Evolutionary conservation across 1,140 invertebrate genomes (phyloP), one percentile per base, ranked within the genome.

Genomic region (Bicyclus anynana): DNA sequence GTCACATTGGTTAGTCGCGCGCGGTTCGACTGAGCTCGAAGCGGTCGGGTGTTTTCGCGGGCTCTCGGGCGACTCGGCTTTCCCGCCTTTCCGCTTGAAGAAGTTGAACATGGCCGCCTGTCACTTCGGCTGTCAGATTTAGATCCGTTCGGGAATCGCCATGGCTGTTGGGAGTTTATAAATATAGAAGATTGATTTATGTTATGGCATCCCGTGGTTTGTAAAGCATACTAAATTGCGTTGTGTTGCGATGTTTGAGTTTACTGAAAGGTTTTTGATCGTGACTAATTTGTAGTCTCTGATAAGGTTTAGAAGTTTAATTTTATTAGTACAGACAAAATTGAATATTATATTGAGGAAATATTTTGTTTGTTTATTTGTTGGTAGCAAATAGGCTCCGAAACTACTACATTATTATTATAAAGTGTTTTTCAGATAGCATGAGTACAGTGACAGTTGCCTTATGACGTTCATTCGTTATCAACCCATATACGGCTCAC

Each of bases 1-100:
- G 56, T 75, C 66, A 67, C 62, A 65, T 40, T 77, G 65, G 67
- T 65, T 47, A 53, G 54, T 67, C 59, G 75, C 61, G 69, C 76
- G 72, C 63, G 67, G 16, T 35, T 72, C 74, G 72, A 79, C 78
- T 79, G 74, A 57, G 14, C 49, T 51, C 44, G 53, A 52, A 17
- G 56, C 54, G 60, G 49, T 40, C 74, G 81, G 67, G 14, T 55
- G 62, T 64, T 49, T 72, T 54, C 82, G 80, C 44, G 53, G 16
- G 16, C 49, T 38, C 33, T 83, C 80, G 81, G 71, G 67, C 33
- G 56, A 54, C 53, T 79, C 74, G 67, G 73, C 67, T 70, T 84
- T 83, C 65, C 73, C 76, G 74, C 72, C 65, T 73, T 82, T 85
- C 56, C 74, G 60, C 65, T 85, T 85, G 69, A 87, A 85, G 72